Base-by-base conservation (phyloP, 2,113 vertebrate genomes). In the Thermophis baileyi region DNA sequence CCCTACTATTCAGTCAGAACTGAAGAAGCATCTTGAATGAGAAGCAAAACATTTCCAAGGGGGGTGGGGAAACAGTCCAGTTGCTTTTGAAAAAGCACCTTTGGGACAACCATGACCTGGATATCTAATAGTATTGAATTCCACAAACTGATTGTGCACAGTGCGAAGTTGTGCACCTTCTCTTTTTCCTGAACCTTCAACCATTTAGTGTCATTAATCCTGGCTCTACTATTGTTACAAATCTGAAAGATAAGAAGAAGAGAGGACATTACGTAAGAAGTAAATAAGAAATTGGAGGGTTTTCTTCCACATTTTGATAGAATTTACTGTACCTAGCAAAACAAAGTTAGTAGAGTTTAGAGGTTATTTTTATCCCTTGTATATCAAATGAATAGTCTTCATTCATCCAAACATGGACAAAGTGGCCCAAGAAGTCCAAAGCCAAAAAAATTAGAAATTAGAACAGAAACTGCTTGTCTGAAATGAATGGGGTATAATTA, bases 51-150 rank as follows among this genome's bases (percentile, higher is more conserved):
- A 5, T 63, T 63, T 60, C 27, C 57, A 30, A 11, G 54, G 27
- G 10, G 1, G 9, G 25, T 7, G 3, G 1, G 0, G 0, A 4
- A 27, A 30, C 60, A 63, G 4, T n/a, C 60, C 60, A 63, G 4
- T 63, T 30, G 60, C 60, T 63, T 63, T 63, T 30, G 60, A 69
- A 69, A 69, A 69, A 69, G 60, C 12, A n/a, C 60, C 60, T 69
- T 63, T 30, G 4, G 60, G 60, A 30, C 60, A 14, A 63, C 10
- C 3, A 1, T 11, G 57, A 63, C 0, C 25, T 12, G 27, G 27
- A 63, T 63, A 69, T 35, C 63, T 35, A n/a, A 69, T 69, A 69
- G 12, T 14, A n/a, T n/a, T 69, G 60, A 69, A 69, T 69, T 74
- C 69, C n/a, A 40, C 30, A 35, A 74, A n/a, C 69, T 20, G 16